These are phyloP conservation scores for Diachasma alloeum DNA, from an alignment of 1,140 invertebrate genomes.

Conservation along the genomic window DNA sequence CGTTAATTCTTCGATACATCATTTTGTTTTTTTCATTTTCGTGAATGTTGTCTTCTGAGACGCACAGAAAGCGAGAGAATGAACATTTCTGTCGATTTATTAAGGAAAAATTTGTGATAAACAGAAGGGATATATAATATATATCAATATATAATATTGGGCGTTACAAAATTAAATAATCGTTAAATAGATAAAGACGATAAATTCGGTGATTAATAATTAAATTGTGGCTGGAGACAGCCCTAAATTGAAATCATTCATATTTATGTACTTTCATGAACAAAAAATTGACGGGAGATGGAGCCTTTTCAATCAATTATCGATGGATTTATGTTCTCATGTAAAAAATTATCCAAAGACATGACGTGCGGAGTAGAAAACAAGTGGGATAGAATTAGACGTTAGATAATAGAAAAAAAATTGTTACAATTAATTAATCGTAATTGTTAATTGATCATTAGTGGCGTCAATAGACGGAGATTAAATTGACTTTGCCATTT, in stretches of 20 bases:
- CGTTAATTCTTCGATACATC: background rate
- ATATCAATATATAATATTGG: conserved; percentile 24
- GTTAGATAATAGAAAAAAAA: background rate
- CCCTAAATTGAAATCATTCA: background rate
- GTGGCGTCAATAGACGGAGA: background rate
- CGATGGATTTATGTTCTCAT: background rate
- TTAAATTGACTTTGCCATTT: conserved; percentile 3
- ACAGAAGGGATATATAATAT: background rate
- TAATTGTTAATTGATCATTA: background rate
- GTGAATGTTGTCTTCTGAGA: background rate
- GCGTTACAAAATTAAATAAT: conserved; percentile 32
- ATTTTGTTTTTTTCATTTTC: background rate
- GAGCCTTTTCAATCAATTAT: background rate
- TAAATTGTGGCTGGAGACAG: background rate
- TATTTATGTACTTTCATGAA: background rate
- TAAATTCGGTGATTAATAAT: conserved; percentile 2
- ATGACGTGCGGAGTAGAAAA: background rate
- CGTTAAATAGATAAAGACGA: conserved; percentile 26
- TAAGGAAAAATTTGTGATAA: background rate
- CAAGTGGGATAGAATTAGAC: background rate
- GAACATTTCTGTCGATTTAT: background rate
- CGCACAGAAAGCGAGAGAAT: background rate
- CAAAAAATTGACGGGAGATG: background rate
- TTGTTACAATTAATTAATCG: conserved; percentile 9
- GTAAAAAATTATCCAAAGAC: background rate